phyloP scores from a whole-genome alignment of 1,140 invertebrate species.

The Pogonognathellus flavescens region DNA sequence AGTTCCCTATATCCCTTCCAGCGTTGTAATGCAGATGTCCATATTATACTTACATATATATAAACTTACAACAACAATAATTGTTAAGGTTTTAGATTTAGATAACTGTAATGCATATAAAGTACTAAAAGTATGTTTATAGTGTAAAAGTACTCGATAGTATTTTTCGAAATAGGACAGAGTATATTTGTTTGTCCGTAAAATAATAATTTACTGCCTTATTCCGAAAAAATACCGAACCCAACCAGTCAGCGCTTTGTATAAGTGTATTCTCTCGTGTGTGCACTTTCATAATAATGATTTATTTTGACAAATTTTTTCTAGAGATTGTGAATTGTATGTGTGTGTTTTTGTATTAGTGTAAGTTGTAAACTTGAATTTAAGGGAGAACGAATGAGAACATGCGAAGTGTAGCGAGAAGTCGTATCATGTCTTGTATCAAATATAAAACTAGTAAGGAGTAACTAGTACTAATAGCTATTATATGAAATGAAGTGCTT shows the following conservation, averaged over 20 bases:
- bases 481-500: background rate
- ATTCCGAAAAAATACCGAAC: conserved; percentile 11
- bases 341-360: background rate
- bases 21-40: too few species aligned
- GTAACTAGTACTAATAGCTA: background rate
- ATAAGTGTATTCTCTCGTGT: background rate
- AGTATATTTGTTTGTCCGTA: background rate
- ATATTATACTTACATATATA: too few species aligned
- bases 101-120: conserved; percentile 22
- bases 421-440: too few species aligned
- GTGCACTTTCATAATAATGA: conserved; percentile 9
- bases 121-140: conserved; percentile 11
- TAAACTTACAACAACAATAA: too few species aligned
- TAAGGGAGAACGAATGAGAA: background rate
- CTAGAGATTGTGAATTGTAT: background rate
- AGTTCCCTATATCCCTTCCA: too few species aligned
- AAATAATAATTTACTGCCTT: conserved; percentile 24
- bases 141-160: background rate
- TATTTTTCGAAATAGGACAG: background rate
- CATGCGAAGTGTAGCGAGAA: too few species aligned
- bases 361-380: background rate
- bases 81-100: background rate
- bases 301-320: background rate
- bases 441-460: too few species aligned
- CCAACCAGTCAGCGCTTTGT: conserved; percentile 31